A percentile compares a stretch with the other conserved stretches of the same genome.
Evolutionary conservation across 1,140 invertebrate species (phyloP).

Genomic region (Cydia splendana): DNA sequence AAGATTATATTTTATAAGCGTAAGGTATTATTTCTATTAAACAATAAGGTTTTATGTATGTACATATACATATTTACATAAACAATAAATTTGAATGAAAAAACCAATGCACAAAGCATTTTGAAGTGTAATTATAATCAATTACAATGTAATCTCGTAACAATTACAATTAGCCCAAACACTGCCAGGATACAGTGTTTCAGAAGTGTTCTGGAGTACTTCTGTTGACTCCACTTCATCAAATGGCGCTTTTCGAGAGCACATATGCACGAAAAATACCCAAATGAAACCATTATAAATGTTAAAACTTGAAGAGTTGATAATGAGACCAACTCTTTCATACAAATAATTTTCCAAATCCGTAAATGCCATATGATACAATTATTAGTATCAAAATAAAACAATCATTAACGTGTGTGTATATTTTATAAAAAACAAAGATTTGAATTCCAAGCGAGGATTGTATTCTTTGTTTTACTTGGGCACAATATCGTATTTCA

Average conservation of each 20-base stretch:
- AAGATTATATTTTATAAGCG: too few species aligned
- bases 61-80: neutral
- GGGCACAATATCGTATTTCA: slow-evolving; percentile 59
- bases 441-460: slow-evolving; percentile 11
- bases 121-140: too few species aligned
- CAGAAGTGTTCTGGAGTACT: too few species aligned
- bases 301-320: too few species aligned
- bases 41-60: neutral
- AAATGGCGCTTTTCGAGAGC: neutral
- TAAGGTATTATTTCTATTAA: too few species aligned
- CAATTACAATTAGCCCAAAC: neutral
- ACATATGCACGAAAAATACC: too few species aligned
- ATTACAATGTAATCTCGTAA: neutral
- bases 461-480: slow-evolving; percentile 45
- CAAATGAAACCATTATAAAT: too few species aligned
- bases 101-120: too few species aligned
- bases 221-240: too few species aligned
- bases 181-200: neutral
- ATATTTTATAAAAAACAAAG: slow-evolving; percentile 15
- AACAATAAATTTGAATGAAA: too few species aligned
- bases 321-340: too few species aligned
- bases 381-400: neutral
- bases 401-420: neutral
- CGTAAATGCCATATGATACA: neutral
- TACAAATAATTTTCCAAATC: neutral